Evolutionary conservation across 1,140 invertebrate species (phyloP).

Genomic region (Gonioctena quinquepunctata): DNA sequence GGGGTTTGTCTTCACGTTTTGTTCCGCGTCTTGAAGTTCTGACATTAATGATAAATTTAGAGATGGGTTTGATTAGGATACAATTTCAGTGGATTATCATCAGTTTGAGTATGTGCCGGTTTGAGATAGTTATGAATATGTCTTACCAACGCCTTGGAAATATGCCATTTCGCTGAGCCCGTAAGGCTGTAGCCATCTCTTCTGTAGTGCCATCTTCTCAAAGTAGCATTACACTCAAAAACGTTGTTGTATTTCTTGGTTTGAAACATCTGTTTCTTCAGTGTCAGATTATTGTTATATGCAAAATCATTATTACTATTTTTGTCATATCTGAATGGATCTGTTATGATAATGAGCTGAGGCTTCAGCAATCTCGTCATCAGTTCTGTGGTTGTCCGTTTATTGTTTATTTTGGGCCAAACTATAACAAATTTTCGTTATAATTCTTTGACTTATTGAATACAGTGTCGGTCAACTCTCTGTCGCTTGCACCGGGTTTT

Average conservation of each 20-base stretch:
- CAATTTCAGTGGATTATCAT: too few relatives aligned
- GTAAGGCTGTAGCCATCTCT: not conserved
- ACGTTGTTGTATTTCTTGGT: not conserved
- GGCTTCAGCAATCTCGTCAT: not conserved
- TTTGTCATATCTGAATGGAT: not conserved
- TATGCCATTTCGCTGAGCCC: not conserved
- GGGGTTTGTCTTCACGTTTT: too few relatives aligned
- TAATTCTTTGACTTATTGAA: not conserved
- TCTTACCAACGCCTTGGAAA: not conserved
- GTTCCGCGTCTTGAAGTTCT: too few relatives aligned
- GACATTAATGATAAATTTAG: too few relatives aligned
- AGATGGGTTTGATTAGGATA: too few relatives aligned
- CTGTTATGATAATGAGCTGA: not conserved
- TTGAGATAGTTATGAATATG: not conserved
- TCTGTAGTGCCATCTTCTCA: not conserved
- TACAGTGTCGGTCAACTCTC: not conserved
- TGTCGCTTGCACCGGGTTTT: not conserved
- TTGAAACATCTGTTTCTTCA: not conserved
- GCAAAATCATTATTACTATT: not conserved
- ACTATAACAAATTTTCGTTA: not conserved
- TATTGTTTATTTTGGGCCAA: not conserved
- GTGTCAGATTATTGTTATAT: not conserved
- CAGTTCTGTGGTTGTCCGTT: not conserved
- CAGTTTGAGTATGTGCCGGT: not conserved
- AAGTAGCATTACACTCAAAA: not conserved